Evolutionary conservation across 2,113 vertebrate species (phyloP).

Genomic region (Fulica atra): DNA sequence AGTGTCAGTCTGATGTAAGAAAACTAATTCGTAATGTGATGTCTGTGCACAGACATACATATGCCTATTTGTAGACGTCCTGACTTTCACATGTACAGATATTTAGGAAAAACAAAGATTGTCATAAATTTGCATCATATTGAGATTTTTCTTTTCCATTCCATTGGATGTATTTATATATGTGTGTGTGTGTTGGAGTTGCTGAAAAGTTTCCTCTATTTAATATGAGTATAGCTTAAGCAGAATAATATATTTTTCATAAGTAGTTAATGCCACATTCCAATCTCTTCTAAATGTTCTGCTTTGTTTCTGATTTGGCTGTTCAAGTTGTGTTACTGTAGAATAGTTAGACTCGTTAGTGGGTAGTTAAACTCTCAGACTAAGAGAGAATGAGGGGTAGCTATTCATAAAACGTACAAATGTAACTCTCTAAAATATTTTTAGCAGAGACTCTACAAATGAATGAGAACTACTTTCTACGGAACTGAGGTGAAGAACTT

Average conservation of each 20-base stretch:
- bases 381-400: neutral
- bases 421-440: constrained; percentile 59
- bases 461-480: constrained; percentile 73
- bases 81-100: neutral
- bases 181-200: neutral
- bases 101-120: neutral
- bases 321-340: neutral
- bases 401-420: neutral
- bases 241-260: neutral
- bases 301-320: neutral
- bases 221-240: neutral
- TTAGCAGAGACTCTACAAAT: constrained; percentile 72
- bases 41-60: neutral
- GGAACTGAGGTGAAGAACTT: constrained; percentile 59
- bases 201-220: neutral
- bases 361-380: neutral
- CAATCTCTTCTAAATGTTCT: neutral
- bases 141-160: neutral
- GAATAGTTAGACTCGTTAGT: neutral
- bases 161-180: neutral
- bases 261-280: neutral
- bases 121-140: neutral
- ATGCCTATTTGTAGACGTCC: neutral
- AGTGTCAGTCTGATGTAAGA: neutral
- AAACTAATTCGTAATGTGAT: neutral